Base-by-base conservation (phyloP, 2,113 vertebrate species). In the Neoarius graeffei region DNA sequence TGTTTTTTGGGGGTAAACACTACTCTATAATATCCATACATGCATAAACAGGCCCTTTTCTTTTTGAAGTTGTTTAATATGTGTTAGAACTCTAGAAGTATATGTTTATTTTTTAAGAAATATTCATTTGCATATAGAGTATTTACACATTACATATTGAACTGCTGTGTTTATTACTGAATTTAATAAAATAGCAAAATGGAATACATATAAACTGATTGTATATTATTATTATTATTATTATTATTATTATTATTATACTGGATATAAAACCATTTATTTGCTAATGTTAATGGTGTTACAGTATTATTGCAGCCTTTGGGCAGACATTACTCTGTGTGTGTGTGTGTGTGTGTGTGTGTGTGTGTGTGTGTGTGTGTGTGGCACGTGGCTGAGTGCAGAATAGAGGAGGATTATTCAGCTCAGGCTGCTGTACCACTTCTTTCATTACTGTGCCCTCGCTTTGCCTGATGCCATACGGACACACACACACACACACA, bases 371-470 rank as follows among this genome's bases (percentile, higher is more conserved):
- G 71, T 76, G 83, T 62, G 67, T 86, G 20, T 69, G 85, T 71
- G 92, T 92, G 94, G 93, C 94, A 95, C 94, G 95, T 96, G 95
- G 92, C 93, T 91, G 91, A 94, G 93, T 93, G 94, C 93, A 42
- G 42, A 42, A 4, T 42, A 94, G 91, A 91, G 67, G 89, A 85
- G 94, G 95, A 95, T 96, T 95, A 95, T 88, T 90, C 81, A 91
- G 93, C 94, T 95, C 92, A 95, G 92, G 91, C 92, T 94, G 93
- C 94, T 95, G 95, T 94, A 95, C 94, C 93, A 95, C 93, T 95
- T 95, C 94, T 92, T 93, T 95, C 94, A 96, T 95, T 95, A 95
- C 93, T 88, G 83, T 85, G 81, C 85, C 86, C 77, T 79, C 82
- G 93, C 93, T 94, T 92, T 94, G 93, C 93, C 93, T 90, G 73